These are phyloP conservation scores for Drosophila athabasca DNA, from an alignment of 1,140 invertebrate genomes.

Conservation along the genomic window DNA sequence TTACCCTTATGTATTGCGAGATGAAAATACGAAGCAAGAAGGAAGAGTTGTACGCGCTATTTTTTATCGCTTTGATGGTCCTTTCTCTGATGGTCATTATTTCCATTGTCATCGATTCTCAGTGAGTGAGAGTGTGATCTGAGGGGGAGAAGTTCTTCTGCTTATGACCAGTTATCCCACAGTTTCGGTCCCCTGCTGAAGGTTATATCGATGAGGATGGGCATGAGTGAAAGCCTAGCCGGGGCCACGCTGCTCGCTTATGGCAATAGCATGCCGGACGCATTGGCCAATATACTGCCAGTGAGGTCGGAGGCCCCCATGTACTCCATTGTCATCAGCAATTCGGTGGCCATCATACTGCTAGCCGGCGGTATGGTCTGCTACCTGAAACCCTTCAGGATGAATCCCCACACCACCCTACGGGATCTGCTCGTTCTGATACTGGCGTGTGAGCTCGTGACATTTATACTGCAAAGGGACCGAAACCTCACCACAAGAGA, in stretches of 20 bases:
- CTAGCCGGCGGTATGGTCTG: slow-evolving; percentile 44
- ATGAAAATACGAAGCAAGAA: too few species aligned
- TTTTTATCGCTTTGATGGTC: too few species aligned
- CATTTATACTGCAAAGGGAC: background rate
- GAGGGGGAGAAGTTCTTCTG: too few species aligned
- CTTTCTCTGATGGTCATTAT: too few species aligned
- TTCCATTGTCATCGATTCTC: slow-evolving; percentile 7
- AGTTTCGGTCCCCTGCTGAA: slow-evolving; percentile 89
- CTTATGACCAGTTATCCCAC: background rate
- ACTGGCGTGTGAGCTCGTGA: slow-evolving; percentile 3
- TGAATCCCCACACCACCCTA: slow-evolving; percentile 23
- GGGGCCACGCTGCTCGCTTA: slow-evolving; percentile 92
- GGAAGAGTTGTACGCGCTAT: too few species aligned
- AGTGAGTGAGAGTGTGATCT: slow-evolving; percentile 14
- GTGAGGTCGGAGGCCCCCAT: slow-evolving; percentile 2
- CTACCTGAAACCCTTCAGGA: slow-evolving; percentile 27
- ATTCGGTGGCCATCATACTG: slow-evolving; percentile 29
- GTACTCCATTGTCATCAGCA: slow-evolving; percentile 7
- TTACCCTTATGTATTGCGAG: too few species aligned
- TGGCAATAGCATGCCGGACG: slow-evolving; percentile 91
- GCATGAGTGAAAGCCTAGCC: slow-evolving; percentile 89
- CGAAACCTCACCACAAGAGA: background rate
- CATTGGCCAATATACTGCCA: slow-evolving; percentile 86
- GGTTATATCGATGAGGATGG: slow-evolving; percentile 87
- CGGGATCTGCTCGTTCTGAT: slow-evolving; percentile 37